Conservation (phyloP, 2,113 vertebrate species). For the Channa maculata region DNA sequence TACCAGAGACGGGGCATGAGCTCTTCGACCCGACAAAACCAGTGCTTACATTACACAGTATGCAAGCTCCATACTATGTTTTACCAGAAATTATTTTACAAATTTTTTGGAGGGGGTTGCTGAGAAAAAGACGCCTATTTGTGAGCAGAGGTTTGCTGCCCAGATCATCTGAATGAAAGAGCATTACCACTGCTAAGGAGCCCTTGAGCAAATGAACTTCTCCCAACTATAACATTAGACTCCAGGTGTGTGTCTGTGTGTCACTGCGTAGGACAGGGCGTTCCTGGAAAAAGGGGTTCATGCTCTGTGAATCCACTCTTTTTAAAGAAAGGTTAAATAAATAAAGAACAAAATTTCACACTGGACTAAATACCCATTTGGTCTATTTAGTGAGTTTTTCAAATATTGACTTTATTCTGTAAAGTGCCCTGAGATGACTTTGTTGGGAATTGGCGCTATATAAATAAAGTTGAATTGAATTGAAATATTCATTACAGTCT, state of each 20-base stretch:
- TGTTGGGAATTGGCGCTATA: no score
- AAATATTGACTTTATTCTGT: slow-evolving; percentile 24
- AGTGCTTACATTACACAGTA: slow-evolving; percentile 25
- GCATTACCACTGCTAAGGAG: background rate
- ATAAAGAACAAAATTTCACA: background rate
- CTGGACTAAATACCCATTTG: background rate
- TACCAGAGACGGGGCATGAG: slow-evolving; percentile 42
- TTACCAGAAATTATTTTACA: no score
- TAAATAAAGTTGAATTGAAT: no score
- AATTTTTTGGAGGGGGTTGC: no score
- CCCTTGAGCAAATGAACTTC: background rate
- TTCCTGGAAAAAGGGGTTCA: slow-evolving; percentile 40
- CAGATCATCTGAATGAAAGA: background rate
- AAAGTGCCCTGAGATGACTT: no score
- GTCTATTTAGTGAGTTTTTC: slow-evolving; percentile 4
- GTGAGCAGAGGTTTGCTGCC: background rate
- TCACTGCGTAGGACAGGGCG: background rate
- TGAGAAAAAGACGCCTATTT: background rate
- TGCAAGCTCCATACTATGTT: no score
- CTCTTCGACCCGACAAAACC: slow-evolving; percentile 26
- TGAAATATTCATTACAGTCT: no score
- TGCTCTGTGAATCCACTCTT: slow-evolving; percentile 9
- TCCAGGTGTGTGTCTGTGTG: slow-evolving; percentile 19
- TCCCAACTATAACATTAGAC: background rate
- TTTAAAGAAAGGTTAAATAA: slow-evolving; percentile 39